Conservation (phyloP, 2,113 vertebrate genomes). For the Eudyptes chrysolophus region DNA sequence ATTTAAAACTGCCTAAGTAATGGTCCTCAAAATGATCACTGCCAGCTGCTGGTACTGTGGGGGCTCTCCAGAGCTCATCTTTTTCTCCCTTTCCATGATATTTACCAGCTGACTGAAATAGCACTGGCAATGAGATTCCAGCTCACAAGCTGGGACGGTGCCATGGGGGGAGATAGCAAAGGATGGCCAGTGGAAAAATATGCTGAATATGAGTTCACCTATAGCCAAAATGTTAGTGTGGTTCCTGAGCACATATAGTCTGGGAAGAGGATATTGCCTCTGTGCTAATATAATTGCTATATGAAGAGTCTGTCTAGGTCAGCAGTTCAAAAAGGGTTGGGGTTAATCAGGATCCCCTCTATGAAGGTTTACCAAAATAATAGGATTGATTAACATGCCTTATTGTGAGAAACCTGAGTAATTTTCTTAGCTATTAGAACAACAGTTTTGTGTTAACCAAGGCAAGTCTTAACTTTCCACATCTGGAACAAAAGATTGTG, state of each 20-base stretch:
- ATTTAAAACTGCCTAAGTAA: background rate
- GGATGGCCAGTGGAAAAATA: background rate
- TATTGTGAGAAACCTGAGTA: background rate
- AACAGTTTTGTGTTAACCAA: background rate
- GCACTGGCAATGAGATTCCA: background rate
- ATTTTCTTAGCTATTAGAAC: background rate
- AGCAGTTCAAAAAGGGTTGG: background rate
- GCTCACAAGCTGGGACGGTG: accelerated
- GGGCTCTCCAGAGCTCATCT: background rate
- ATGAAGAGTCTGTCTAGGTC: background rate
- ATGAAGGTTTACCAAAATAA: background rate
- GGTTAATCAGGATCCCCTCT: background rate
- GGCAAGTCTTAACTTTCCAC: background rate
- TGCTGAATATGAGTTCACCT: background rate
- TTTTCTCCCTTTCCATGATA: background rate
- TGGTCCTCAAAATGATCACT: background rate
- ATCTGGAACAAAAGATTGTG: background rate
- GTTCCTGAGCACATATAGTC: background rate
- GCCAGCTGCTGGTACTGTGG: background rate
- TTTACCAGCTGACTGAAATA: background rate
- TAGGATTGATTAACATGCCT: background rate
- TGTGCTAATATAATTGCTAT: background rate
- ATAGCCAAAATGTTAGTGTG: background rate
- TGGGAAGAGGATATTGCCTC: background rate
- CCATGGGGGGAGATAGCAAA: background rate